phyloP scores from a whole-genome alignment of 2,888 invertebrate genomes.

The Melipona bicolor region DNA sequence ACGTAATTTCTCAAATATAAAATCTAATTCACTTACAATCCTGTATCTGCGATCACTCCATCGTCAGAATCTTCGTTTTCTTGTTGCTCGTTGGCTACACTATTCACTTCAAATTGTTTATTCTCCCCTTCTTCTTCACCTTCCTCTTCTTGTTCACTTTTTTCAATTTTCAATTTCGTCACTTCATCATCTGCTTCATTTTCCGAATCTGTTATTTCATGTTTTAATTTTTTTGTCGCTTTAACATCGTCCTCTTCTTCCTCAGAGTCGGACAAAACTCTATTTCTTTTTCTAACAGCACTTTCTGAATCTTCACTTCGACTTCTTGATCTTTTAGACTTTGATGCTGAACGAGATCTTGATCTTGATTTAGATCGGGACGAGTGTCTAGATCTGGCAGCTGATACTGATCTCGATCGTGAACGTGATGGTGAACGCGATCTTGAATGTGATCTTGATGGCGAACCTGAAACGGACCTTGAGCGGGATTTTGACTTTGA shows the following conservation, averaged over 20 bases:
- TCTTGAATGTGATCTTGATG: slow-evolving; percentile 56
- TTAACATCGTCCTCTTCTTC: slow-evolving; percentile 83
- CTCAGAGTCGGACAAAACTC: slow-evolving; percentile 87
- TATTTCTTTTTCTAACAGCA: slow-evolving; percentile 76
- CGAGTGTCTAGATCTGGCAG: slow-evolving; percentile 72
- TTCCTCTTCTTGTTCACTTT: slow-evolving; percentile 70
- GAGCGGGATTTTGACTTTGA: slow-evolving; percentile 69
- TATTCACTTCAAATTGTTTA: slow-evolving; percentile 87
- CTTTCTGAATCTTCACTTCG: slow-evolving; percentile 75
- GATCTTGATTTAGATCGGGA: slow-evolving; percentile 68
- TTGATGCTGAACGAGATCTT: slow-evolving; percentile 71
- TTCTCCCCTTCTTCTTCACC: slow-evolving; percentile 72
- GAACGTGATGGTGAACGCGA: slow-evolving; percentile 68
- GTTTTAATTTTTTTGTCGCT: slow-evolving; percentile 78
- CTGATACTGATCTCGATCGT: slow-evolving; percentile 69
- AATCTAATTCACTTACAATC: slow-evolving; percentile 67
- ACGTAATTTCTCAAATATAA: not conserved
- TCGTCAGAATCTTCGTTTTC: slow-evolving; percentile 87
- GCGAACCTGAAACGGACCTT: slow-evolving; percentile 69
- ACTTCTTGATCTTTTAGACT: slow-evolving; percentile 72
- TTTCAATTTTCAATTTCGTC: slow-evolving; percentile 77
- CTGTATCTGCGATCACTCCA: slow-evolving; percentile 83
- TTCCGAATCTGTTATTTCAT: slow-evolving; percentile 80
- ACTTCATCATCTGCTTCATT: slow-evolving; percentile 73
- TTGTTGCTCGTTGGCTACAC: slow-evolving; percentile 60